phyloP scores from a whole-genome alignment of 2,113 vertebrate species.

The Amblyornis subalaris region DNA sequence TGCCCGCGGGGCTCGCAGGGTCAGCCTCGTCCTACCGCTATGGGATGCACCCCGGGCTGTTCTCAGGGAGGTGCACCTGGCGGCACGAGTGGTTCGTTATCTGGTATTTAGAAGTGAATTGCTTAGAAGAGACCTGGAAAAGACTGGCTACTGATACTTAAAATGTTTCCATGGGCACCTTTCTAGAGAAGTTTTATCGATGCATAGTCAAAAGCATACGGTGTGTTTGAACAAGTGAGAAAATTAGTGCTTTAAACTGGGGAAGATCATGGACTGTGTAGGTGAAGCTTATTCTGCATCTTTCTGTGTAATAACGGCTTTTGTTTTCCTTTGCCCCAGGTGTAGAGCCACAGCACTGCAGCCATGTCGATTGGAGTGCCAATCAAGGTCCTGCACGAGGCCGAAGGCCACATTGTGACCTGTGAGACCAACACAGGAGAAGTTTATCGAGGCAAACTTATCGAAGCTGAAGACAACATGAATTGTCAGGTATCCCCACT shows the following conservation, averaged over 20 bases:
- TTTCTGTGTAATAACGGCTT: background rate
- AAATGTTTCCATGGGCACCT: accelerated
- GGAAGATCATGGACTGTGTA: accelerated
- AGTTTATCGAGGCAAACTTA: constrained; percentile 94
- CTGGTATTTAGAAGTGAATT: background rate
- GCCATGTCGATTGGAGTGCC: constrained; percentile 95
- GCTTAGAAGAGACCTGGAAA: background rate
- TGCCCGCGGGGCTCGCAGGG: background rate
- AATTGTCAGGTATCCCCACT: constrained; percentile 89
- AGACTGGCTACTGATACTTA: accelerated
- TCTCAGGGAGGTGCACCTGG: accelerated
- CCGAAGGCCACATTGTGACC: constrained; percentile 95
- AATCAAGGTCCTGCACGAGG: constrained; percentile 97
- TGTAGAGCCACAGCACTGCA: background rate
- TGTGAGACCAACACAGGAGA: constrained; percentile 97
- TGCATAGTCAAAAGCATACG: accelerated
- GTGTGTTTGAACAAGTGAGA: background rate
- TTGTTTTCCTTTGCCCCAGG: background rate
- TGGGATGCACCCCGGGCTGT: accelerated
- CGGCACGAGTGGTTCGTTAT: accelerated
- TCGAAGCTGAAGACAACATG: constrained; percentile 98
- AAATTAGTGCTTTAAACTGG: accelerated
- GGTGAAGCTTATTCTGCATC: background rate
- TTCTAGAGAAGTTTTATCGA: background rate
- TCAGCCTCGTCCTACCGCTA: accelerated